Evolutionary conservation across 2,888 invertebrate genomes (phyloP), one percentile per base, ranked within the genome.

Genomic region (Sarcophaga variegata): DNA sequence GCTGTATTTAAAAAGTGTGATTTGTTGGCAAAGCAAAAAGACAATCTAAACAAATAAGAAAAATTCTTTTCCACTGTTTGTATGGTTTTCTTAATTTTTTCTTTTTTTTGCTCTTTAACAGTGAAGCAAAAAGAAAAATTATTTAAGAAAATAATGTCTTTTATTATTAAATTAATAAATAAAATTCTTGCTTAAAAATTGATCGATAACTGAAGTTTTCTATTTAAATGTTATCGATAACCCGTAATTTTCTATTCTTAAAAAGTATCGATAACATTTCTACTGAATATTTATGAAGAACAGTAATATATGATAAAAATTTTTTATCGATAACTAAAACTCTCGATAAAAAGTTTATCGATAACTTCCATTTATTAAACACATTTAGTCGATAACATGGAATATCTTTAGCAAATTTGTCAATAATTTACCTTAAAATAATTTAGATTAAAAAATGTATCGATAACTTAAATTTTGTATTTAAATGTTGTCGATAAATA

Each of bases 21-120:
- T 87, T 87, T 87, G 84, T 87, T 84, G 71, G 71, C 81, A 81
- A 84, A 84, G 76, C 76, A 84, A 84, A 84, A 66, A 71, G 67
- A 79, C 79, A 79, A 76, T 83, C 84, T 87, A 87, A 87, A 83
- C 77, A 84, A 84, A 84, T 70, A 84, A 78, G 83, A 74, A 78
- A 67, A 83, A 14, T 54, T 54, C 17, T 12, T 54, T 54, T 54
- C 54, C 54, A 54, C 54, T 14, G 54, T 54, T 54, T 37, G 37
- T 8, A 37, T 37, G 37, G 37, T 37, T 37, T 37, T 37, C 37
- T 37, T 2, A 49, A 27, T 72, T 60, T 47, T 49, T 27, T 66
- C 69, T 17, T 25, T 77, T 69, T 79, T n/a, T 59, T 4, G 3
- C 17, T 4, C 17, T 54, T 54, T 12, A 12, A 54, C 54, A 54